Evolutionary conservation across 2,113 vertebrate species (phyloP), one percentile per base, ranked within the genome.

Genomic region (Trogon surrucura): DNA sequence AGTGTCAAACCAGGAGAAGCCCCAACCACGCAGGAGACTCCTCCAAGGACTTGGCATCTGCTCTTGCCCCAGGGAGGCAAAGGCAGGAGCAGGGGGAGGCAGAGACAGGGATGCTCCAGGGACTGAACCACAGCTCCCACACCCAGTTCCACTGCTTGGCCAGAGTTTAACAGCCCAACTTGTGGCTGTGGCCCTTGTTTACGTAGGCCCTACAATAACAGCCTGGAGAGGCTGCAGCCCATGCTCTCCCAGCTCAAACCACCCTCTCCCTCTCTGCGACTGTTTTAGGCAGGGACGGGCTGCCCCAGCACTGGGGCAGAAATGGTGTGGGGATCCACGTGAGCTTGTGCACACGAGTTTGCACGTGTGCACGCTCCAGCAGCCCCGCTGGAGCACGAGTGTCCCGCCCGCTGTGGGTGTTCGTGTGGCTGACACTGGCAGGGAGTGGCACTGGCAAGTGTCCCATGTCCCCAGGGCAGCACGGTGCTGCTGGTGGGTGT

Each of bases 191-290:
- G 10, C 22, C 32, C 74, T 81, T 47, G 65, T 85, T 81, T 60
- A 5, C 5, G 13, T 4, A 56, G 60, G 16, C 26, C 57, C 73
- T 56, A 32, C 30, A 8, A 9, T 6, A 77, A 23, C 64, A 71
- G 18, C 16, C 34, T 15, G 50, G 15, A 5, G 27, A 64, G 23
- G 13, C 44, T 51, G 48, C 18, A 41, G 61, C 36, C 21, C 1
- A 3, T 2, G 4, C 21, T 58, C 22, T 64, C 25, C n/a, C 38
- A 19, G 13, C 27, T 22, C 16, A 9, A 29, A 13, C 0, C 3
- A 16, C 32, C 45, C 23, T 53, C 8, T 71, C 26, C 58, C n/a
- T 41, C 54, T 30, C 50, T 26, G 38, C 0, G 2, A 36, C 13
- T 51, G 47, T 56, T 56, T n/a, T 51, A 30, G 67, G 30, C 14